These are phyloP conservation scores for Leuciscus idus DNA, from an alignment of 2,113 vertebrate species.

Conservation along the genomic window DNA sequence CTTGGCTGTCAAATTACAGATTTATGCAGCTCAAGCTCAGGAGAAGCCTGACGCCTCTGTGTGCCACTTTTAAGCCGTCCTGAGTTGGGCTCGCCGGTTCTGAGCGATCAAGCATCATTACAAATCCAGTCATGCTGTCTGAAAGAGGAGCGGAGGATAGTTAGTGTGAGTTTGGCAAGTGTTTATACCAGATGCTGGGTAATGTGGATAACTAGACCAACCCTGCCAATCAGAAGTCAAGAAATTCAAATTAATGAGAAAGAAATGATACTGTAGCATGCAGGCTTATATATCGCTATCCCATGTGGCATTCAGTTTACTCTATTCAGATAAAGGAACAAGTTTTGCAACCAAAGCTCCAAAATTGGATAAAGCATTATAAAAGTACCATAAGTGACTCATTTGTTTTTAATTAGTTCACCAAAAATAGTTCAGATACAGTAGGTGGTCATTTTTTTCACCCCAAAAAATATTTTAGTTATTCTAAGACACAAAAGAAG, in stretches of 20 bases:
- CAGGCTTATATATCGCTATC: background rate
- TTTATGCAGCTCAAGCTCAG: slow-evolving; percentile 14
- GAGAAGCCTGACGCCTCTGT: slow-evolving; percentile 11
- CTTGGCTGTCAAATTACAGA: slow-evolving; percentile 38
- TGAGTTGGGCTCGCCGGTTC: slow-evolving; percentile 13
- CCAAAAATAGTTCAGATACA: no score
- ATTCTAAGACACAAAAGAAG: background rate
- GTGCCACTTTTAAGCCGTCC: background rate
- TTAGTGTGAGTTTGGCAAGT: background rate
- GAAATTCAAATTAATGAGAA: background rate
- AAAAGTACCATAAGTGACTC: no score
- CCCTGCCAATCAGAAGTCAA: background rate
- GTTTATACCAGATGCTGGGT: slow-evolving; percentile 3
- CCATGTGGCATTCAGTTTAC: background rate
- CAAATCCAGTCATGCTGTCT: slow-evolving; percentile 19
- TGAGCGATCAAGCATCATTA: slow-evolving; percentile 26
- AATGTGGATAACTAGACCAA: background rate
- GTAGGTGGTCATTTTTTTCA: background rate
- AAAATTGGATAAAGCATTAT: no score
- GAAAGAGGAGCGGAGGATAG: background rate
- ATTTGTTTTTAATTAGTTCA: no score
- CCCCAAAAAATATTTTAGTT: background rate
- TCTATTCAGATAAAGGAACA: background rate
- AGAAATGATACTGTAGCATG: background rate
- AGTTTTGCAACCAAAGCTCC: no score